Base-by-base conservation (phyloP, 2,113 vertebrate species). In the Potamarius usumacintae region DNA sequence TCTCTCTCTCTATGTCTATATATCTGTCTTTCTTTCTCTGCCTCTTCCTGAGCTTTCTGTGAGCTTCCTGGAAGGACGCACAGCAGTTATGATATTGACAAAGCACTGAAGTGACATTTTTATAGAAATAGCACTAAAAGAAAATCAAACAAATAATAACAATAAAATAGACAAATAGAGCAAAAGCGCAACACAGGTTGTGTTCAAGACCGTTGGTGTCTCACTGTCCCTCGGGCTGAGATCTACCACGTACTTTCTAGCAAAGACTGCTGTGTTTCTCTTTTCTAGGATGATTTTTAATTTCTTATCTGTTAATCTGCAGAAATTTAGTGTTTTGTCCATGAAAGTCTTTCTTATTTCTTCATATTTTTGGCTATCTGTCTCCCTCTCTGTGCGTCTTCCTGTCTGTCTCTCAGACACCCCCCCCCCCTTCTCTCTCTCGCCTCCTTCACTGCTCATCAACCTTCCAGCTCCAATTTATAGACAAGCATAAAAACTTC, bases 381-480 rank as follows among this genome's bases (percentile, higher is more conserved):
- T 53, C 62, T 57, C 42, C 18, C 60, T 30, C 18, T 48, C 17
- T 72, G 42, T 72, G 22, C 22, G 7, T 74, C 42, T 42, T 42
- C 42, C 42, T 42, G 42, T 27, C 2, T 11, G 25, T 25, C 14
- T 12, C 1, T 58, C 14, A 2, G 10, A 62, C 34, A 78, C n/a
- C 58, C 22, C 79, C 34, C 42, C 79, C 55, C n/a, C n/a, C n/a
- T n/a, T 74, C 74, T 88, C 84, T 34, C 90, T 89, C 86, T 90
- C 94, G 92, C 92, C 93, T 93, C 93, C 94, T 94, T 94, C 94
- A 93, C 93, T 94, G 93, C 90, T 95, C 94, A 94, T 94, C 94
- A 94, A 94, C 93, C 90, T 94, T 92, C 85, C 83, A 2, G 86
- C 89, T 87, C 92, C 93, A 94, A 94, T 95, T 95, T 95, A 95